Evolutionary conservation across 2,113 vertebrate genomes (phyloP).

Genomic region (Pomatorhinus ruficollis): DNA sequence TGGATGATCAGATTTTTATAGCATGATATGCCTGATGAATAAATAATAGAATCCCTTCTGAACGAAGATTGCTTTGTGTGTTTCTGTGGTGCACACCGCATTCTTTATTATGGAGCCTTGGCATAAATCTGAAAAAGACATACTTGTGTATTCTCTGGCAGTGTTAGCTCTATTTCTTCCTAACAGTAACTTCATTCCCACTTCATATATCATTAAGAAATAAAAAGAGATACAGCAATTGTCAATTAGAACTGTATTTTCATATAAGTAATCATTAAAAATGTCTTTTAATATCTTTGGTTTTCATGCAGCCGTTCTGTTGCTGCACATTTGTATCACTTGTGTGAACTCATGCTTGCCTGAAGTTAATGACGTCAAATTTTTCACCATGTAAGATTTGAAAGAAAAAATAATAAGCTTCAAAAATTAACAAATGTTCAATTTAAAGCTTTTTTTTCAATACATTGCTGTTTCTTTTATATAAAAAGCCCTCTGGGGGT

Average conservation of each 20-base stretch:
- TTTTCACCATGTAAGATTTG: not conserved
- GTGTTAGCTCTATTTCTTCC: not conserved
- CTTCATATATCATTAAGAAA: not conserved
- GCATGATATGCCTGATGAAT: not conserved
- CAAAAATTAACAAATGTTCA: not conserved
- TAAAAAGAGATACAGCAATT: not conserved
- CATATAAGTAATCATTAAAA: not conserved
- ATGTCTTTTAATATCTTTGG: not conserved
- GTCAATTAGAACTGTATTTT: not conserved
- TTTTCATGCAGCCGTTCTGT: not conserved
- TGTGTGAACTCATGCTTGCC: constrained; percentile 8
- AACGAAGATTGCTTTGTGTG: not conserved
- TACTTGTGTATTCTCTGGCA: not conserved
- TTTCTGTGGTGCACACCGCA: not conserved
- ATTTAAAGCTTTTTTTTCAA: not conserved
- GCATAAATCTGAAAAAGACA: not conserved
- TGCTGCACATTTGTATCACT: not conserved
- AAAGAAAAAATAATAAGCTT: not conserved
- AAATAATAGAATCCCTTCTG: constrained; percentile 11
- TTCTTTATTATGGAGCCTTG: not conserved
- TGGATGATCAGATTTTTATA: not conserved
- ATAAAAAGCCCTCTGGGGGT: not conserved
- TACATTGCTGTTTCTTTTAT: not conserved
- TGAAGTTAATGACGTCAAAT: not conserved
- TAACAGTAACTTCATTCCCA: not conserved